A percentile compares a stretch with the other conserved stretches of the same genome.
These are phyloP conservation scores for Pomatorhinus ruficollis DNA, from an alignment of 2,113 vertebrate genomes.

Conservation along the genomic window DNA sequence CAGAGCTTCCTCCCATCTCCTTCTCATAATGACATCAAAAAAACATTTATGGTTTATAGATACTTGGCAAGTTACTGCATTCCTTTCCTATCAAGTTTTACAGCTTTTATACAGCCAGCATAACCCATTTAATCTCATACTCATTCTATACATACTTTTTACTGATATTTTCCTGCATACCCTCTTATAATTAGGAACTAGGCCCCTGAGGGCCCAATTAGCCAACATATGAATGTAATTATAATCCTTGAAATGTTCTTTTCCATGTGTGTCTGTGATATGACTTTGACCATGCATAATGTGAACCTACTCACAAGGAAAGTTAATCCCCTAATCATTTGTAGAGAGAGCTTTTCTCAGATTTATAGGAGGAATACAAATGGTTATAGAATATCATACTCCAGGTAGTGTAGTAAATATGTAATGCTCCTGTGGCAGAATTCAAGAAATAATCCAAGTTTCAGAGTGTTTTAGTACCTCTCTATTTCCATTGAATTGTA, in stretches of 20 bases:
- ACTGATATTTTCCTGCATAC: slow-evolving; percentile 69
- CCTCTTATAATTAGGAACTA: slow-evolving; percentile 75
- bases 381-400: slow-evolving; percentile 15
- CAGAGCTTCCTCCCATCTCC: slow-evolving; percentile 26
- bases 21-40: slow-evolving; percentile 57
- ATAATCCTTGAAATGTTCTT: slow-evolving; percentile 71
- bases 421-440: neutral
- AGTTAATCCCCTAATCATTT: slow-evolving; percentile 65
- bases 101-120: slow-evolving; percentile 68
- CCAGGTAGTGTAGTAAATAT: neutral
- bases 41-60: slow-evolving; percentile 45
- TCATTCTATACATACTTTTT: slow-evolving; percentile 69
- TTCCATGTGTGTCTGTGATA: slow-evolving; percentile 69
- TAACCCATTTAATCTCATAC: slow-evolving; percentile 72
- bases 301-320: slow-evolving; percentile 59
- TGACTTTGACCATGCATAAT: slow-evolving; percentile 65
- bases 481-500: neutral
- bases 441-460: slow-evolving; percentile 25
- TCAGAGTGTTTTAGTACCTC: neutral
- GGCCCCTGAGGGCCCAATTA: slow-evolving; percentile 80
- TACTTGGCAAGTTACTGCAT: slow-evolving; percentile 61
- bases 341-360: slow-evolving; percentile 42
- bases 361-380: slow-evolving; percentile 43
- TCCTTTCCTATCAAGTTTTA: slow-evolving; percentile 77
- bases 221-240: slow-evolving; percentile 77